phyloP scores from a whole-genome alignment of 2,797 vertebrate species.

The Melanotaenia nigrans region DNA sequence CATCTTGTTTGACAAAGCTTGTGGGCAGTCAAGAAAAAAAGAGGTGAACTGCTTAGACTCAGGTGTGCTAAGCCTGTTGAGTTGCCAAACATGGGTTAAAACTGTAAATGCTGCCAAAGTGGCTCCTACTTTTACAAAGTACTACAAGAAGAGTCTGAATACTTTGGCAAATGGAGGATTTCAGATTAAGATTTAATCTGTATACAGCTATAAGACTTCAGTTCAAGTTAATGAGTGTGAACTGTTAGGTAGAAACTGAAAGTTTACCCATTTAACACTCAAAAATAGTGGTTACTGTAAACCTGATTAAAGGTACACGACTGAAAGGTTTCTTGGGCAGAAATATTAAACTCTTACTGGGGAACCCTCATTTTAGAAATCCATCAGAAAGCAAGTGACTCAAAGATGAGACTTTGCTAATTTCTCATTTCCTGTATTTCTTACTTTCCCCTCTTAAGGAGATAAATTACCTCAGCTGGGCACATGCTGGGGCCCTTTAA shows the following conservation, averaged over 20 bases:
- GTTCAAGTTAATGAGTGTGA: not conserved
- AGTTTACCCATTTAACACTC: not conserved
- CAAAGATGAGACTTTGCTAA: not conserved
- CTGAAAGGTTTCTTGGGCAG: not conserved
- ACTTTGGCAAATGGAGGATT: not conserved
- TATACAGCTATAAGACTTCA: not conserved
- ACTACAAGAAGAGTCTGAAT: not conserved
- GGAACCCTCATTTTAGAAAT: constrained; percentile 3
- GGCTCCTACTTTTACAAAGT: not conserved
- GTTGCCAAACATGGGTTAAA: not conserved
- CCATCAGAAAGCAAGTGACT: not conserved
- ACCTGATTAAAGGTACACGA: not conserved
- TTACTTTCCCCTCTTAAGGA: constrained; percentile 10
- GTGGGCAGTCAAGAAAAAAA: constrained; percentile 6
- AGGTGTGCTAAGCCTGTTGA: constrained; percentile 4
- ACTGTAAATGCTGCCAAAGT: constrained; percentile 1
- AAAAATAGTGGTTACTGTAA: not conserved
- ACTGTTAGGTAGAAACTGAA: not conserved
- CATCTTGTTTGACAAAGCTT: not conserved
- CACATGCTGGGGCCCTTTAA: constrained; percentile 14
- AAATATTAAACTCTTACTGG: not conserved
- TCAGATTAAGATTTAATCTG: not conserved
- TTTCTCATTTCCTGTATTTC: constrained; percentile 23
- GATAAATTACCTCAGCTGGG: constrained; percentile 36
- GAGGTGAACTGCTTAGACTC: constrained; percentile 2